Percentiles rank a stretch among this genome's conserved stretches.
Evolutionary conservation across 2,797 vertebrate genomes (phyloP).

Genomic region (Myoxocephalus aenaeus): DNA sequence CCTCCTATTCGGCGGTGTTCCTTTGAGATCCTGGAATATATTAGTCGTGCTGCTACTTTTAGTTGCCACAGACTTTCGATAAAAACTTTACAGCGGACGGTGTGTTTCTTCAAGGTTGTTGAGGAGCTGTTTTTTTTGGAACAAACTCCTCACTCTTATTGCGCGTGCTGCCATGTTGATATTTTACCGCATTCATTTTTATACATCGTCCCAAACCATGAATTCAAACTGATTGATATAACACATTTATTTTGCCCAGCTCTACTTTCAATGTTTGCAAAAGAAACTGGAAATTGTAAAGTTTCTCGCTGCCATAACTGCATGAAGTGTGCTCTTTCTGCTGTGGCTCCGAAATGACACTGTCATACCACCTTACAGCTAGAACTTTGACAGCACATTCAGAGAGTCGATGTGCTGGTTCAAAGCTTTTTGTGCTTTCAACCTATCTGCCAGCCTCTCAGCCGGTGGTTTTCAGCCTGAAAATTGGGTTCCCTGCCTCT

Average conservation of each 20-base stretch:
- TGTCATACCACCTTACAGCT: conserved; percentile 37
- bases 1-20: not conserved
- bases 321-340: conserved; percentile 24
- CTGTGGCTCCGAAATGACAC: conserved; percentile 31
- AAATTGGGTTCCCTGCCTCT: conserved; percentile 47
- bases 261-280: not conserved
- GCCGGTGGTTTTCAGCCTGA: conserved; percentile 45
- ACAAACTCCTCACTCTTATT: not conserved
- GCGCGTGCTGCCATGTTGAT: not conserved
- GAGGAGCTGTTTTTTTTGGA: not conserved
- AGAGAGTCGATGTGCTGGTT: conserved; percentile 28
- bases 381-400: conserved; percentile 47
- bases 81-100: not conserved
- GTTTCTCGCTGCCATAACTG: conserved; percentile 11
- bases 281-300: conserved; percentile 13
- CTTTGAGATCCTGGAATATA: not conserved
- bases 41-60: not conserved
- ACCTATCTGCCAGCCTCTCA: conserved; percentile 30
- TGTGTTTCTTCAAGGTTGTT: not conserved
- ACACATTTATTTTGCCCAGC: not conserved
- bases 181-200: not conserved
- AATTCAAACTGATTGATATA: not conserved
- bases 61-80: not conserved
- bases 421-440: conserved; percentile 52
- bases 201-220: not conserved